phyloP scores from a whole-genome alignment of 2,888 invertebrate species.

The Trisateles emortualis region DNA sequence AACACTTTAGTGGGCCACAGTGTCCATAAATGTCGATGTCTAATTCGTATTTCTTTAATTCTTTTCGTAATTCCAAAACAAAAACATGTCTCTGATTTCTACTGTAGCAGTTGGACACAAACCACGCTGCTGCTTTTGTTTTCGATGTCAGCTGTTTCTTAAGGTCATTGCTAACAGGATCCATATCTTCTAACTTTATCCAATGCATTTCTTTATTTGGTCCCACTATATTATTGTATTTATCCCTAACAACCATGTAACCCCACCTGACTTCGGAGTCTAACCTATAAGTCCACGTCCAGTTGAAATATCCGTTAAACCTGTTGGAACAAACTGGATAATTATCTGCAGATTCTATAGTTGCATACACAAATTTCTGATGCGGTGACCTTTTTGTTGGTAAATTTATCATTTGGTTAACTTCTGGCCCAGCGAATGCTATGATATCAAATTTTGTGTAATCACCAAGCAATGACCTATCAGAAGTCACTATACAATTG shows the following conservation, averaged over 20 bases:
- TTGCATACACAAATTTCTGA: slow-evolving; percentile 69
- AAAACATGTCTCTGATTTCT: slow-evolving; percentile 47
- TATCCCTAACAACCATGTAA: slow-evolving; percentile 59
- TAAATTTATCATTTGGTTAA: slow-evolving; percentile 31
- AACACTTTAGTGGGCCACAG: slow-evolving; percentile 56
- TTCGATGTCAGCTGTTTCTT: slow-evolving; percentile 48
- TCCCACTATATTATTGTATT: slow-evolving; percentile 50
- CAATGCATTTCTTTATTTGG: slow-evolving; percentile 61
- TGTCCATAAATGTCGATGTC: slow-evolving; percentile 58
- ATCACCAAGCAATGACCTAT: slow-evolving; percentile 53
- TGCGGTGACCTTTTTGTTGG: slow-evolving; percentile 51
- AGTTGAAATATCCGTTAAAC: slow-evolving; percentile 67
- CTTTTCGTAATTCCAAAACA: slow-evolving; percentile 38
- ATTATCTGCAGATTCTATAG: slow-evolving; percentile 64
- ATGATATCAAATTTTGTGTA: slow-evolving; percentile 66
- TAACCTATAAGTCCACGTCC: slow-evolving; percentile 71
- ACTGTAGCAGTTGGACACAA: slow-evolving; percentile 57
- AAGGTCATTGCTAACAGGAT: slow-evolving; percentile 50
- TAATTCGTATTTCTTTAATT: slow-evolving; percentile 48
- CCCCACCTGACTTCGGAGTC: slow-evolving; percentile 66
- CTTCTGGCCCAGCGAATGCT: slow-evolving; percentile 64
- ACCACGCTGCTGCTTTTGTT: slow-evolving; percentile 61
- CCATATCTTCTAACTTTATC: slow-evolving; percentile 56
- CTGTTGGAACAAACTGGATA: slow-evolving; percentile 55
- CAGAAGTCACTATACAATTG: slow-evolving; percentile 68